These are phyloP conservation scores for Cosmopolites sordidus DNA, from an alignment of 2,888 invertebrate species.

Conservation along the genomic window DNA sequence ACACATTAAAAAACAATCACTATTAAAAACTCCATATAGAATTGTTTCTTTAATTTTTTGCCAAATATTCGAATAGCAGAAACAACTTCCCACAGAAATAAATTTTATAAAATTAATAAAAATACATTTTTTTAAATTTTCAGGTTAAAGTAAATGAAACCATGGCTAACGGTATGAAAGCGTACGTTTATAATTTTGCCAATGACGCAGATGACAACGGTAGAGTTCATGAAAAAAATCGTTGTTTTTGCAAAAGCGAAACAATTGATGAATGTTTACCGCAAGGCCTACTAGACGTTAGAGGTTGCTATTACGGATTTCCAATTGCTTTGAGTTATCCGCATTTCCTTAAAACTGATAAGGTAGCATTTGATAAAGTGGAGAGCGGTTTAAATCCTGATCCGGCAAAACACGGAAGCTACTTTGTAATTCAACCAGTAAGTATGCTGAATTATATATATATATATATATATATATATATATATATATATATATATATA, in stretches of 20 bases:
- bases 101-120: too few species aligned
- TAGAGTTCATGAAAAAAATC: slow-evolving; percentile 63
- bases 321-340: slow-evolving; percentile 86
- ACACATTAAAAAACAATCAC: too few species aligned
- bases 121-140: slow-evolving; percentile 17
- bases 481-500: slow-evolving; percentile 1
- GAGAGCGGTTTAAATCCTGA: slow-evolving; percentile 64
- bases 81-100: too few species aligned
- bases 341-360: slow-evolving; percentile 76
- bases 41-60: too few species aligned
- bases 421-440: slow-evolving; percentile 76
- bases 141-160: slow-evolving; percentile 62
- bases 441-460: slow-evolving; percentile 35
- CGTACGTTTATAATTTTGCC: slow-evolving; percentile 71
- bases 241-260: slow-evolving; percentile 67
- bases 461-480: not conserved
- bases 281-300: slow-evolving; percentile 74
- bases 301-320: slow-evolving; percentile 85
- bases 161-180: slow-evolving; percentile 57
- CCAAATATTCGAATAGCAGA: too few species aligned
- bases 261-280: slow-evolving; percentile 62
- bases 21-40: too few species aligned
- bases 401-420: slow-evolving; percentile 60
- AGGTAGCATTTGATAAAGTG: slow-evolving; percentile 58
- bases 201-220: slow-evolving; percentile 78